Evolutionary conservation across 2,888 invertebrate genomes (phyloP).

Genomic region (Unio delphinus): DNA sequence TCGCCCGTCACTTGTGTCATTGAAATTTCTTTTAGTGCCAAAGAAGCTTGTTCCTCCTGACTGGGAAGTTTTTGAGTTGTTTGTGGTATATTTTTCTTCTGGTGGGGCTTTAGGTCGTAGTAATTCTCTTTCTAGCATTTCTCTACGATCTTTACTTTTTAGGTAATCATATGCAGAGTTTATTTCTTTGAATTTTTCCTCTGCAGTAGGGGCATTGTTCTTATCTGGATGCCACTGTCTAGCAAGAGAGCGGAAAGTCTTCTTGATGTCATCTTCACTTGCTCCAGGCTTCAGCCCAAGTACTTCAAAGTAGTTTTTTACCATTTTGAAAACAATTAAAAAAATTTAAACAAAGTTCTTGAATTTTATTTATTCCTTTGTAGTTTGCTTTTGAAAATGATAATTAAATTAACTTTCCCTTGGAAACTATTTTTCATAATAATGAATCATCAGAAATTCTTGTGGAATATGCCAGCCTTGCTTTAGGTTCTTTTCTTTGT

Average conservation of each 20-base stretch:
- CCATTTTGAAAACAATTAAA: constrained; percentile 14
- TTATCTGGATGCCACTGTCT: constrained; percentile 68
- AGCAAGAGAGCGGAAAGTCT: constrained; percentile 62
- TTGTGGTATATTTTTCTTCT: background rate
- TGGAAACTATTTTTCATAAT: no score
- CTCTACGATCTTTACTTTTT: constrained; percentile 52
- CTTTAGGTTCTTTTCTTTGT: no score
- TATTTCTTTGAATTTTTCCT: constrained; percentile 67
- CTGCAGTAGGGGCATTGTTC: constrained; percentile 60
- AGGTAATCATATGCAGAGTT: constrained; percentile 63
- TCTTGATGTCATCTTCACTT: constrained; percentile 63
- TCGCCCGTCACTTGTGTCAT: background rate
- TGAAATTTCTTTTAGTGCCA: no score
- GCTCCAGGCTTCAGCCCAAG: constrained; percentile 58
- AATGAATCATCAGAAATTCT: no score
- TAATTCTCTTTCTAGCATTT: constrained; percentile 53
- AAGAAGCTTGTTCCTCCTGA: no score
- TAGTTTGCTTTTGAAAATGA: no score
- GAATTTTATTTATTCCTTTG: no score
- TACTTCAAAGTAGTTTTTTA: constrained; percentile 55
- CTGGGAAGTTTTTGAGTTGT: no score
- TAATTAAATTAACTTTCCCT: no score
- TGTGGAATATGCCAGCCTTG: no score
- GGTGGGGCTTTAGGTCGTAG: constrained; percentile 20
- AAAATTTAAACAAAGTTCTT: no score